These are phyloP conservation scores for Luidia sarsii DNA, from an alignment of 53 echinoderm and acorn worm species.

Conservation along the genomic window DNA sequence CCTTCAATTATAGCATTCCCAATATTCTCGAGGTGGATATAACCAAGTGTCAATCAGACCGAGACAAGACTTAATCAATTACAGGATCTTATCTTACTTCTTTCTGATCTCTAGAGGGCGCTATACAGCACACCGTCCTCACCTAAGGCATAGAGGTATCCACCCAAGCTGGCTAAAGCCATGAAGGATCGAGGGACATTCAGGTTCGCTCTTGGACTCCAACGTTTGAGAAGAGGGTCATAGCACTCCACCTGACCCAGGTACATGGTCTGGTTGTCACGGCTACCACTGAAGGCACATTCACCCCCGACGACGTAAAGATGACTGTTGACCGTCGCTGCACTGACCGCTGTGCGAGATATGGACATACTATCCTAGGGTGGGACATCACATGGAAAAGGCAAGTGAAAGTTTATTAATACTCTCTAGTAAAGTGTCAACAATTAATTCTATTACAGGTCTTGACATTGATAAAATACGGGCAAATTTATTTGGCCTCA, in stretches of 20 bases:
- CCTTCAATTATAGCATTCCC: too few species aligned
- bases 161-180: conserved; percentile 78
- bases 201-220: conserved; percentile 75
- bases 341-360: conserved; percentile 93
- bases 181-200: conserved; percentile 88
- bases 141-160: conserved; percentile 87
- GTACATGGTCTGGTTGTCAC: conserved; percentile 93
- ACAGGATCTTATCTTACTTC: too few species aligned
- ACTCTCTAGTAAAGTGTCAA: too few species aligned
- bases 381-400: neutral
- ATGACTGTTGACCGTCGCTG: conserved; percentile 82
- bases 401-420: too few species aligned
- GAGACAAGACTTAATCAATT: too few species aligned
- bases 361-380: conserved; percentile 92
- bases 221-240: conserved; percentile 85
- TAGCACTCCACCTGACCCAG: conserved; percentile 93
- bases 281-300: conserved; percentile 87
- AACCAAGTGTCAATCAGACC: too few species aligned
- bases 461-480: too few species aligned
- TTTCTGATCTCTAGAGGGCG: too few species aligned
- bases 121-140: too few species aligned
- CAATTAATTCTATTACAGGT: too few species aligned
- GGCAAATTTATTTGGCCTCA: too few species aligned
- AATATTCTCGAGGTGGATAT: too few species aligned
- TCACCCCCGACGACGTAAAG: conserved; percentile 96